Conservation (phyloP, 2,888 invertebrate species). For the Rugalucina vietnamica region DNA sequence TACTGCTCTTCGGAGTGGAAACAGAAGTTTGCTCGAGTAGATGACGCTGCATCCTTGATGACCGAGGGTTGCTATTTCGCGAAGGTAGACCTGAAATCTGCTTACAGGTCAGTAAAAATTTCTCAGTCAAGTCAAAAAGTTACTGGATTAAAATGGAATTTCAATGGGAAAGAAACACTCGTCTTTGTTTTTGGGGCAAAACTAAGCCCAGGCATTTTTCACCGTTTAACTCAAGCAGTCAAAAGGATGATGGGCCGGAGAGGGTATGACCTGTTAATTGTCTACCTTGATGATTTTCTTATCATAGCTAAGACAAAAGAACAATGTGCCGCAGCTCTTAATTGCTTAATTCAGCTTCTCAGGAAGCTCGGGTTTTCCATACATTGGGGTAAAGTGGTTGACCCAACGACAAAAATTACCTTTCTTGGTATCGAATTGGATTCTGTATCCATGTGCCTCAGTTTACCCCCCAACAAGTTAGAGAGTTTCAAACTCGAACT, state of each 20-base stretch:
- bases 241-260: neutral
- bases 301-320: neutral
- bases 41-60: neutral
- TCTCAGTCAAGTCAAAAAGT: neutral
- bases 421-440: neutral
- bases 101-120: neutral
- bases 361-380: neutral
- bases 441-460: neutral
- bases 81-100: neutral
- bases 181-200: neutral
- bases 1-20: neutral
- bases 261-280: neutral
- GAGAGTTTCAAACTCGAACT: neutral
- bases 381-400: neutral
- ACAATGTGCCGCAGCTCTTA: neutral
- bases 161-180: neutral
- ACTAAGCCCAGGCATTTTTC: neutral
- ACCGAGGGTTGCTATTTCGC: neutral
- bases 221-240: neutral
- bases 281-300: neutral
- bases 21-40: neutral
- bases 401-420: neutral
- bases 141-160: neutral
- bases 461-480: neutral
- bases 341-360: neutral